Base-by-base conservation (phyloP, 2,797 vertebrate genomes). In the Sardinella longiceps region DNA sequence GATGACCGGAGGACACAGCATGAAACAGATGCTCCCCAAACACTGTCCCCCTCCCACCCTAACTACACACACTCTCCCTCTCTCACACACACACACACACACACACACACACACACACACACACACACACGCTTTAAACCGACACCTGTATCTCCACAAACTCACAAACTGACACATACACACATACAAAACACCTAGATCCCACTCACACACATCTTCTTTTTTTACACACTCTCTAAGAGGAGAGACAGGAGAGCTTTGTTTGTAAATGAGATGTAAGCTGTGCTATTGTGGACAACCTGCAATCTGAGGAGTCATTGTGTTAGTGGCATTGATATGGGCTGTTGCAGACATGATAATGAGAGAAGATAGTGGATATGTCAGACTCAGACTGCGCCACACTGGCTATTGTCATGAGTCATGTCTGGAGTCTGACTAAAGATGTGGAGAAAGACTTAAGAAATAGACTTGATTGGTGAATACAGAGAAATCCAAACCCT, bases 11-110 rank as follows among this genome's bases (percentile, higher is more conserved):
- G 51, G 63, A 33, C 25, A 66, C 81, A 37, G 56, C 63, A 82
- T 80, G n/a, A 51, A 63, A 53, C 81, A 85, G 48, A 88, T 85
- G 84, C 56, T 45, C 81, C 45, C 3, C 18, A 80, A 48, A 81
- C n/a, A 48, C 45, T n/a, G 18, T 23, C 37, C n/a, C 23, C 23
- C 20, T 23, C 0, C 20, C 56, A n/a, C 5, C 51, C 51, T 6
- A 18, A 53, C 51, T 9, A 9, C 23, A 28, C 9, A 11, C n/a
- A 60, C n/a, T n/a, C n/a, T n/a, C n/a, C n/a, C n/a, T n/a, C n/a
- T n/a, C n/a, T n/a, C n/a, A n/a, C n/a, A 51, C 9, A 51, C 48
- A 51, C 48, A 50, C 56, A n/a, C 20, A 58, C 56, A 23, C 23
- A 60, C 56, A 60, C 23, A n/a, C n/a, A n/a, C n/a, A n/a, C n/a